These are phyloP conservation scores for Aethes cnicana DNA, from an alignment of 2,888 invertebrate species.

Conservation along the genomic window DNA sequence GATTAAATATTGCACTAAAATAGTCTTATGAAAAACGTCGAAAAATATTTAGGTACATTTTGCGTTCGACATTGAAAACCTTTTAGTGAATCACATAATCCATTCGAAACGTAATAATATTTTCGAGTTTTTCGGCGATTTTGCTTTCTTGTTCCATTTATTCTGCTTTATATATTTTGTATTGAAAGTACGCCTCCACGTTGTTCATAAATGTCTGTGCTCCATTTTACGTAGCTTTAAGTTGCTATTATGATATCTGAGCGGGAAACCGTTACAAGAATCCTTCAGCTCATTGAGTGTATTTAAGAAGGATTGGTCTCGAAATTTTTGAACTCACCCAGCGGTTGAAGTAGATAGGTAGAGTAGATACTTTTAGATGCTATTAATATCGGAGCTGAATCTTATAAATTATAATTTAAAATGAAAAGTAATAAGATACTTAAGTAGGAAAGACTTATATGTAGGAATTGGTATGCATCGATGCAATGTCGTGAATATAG, in stretches of 20 bases:
- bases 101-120: not conserved
- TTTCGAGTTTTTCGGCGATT: no score
- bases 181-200: no score
- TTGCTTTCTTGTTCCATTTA: not conserved
- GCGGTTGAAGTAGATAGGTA: not conserved
- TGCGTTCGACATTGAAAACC: slow-evolving; percentile 43
- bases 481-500: slow-evolving; percentile 2
- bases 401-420: not conserved
- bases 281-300: not conserved
- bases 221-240: no score
- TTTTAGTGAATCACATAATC: slow-evolving; percentile 6
- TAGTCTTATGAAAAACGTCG: not conserved
- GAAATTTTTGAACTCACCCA: not conserved
- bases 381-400: not conserved
- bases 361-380: no score
- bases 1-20: not conserved
- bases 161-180: not conserved
- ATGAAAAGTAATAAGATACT: not conserved
- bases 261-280: not conserved
- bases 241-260: no score
- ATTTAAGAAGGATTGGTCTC: not conserved
- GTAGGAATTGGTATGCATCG: not conserved
- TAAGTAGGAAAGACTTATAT: not conserved
- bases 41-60: not conserved
- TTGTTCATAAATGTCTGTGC: no score